phyloP scores from a whole-genome alignment of 1,140 invertebrate genomes.

The Spodoptera litura region DNA sequence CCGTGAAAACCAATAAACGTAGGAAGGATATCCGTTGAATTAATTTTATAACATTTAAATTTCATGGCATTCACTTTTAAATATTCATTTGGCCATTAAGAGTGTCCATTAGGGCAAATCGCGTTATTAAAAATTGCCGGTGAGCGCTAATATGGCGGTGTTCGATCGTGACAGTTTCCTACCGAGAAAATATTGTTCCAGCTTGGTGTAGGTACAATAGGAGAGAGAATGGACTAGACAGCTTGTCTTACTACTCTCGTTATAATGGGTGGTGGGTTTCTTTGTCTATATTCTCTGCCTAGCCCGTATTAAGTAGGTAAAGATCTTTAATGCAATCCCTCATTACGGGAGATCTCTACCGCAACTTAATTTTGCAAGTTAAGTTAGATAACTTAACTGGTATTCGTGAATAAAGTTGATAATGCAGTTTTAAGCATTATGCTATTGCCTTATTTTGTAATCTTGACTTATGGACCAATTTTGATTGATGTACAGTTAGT shows the following conservation, averaged over 20 bases:
- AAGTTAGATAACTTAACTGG: no score
- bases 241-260: no score
- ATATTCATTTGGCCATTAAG: constrained; percentile 62
- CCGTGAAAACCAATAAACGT: constrained; percentile 50
- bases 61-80: constrained; percentile 57
- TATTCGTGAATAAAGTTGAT: no score
- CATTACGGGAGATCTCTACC: no score
- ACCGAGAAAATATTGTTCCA: constrained; percentile 13
- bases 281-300: no score
- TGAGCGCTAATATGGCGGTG: constrained; percentile 21
- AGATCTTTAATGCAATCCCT: no score
- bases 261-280: no score
- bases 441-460: neutral
- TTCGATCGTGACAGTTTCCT: neutral
- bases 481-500: no score
- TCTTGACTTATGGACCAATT: neutral
- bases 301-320: no score
- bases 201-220: neutral
- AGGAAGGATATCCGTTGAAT: constrained; percentile 53
- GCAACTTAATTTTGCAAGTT: no score
- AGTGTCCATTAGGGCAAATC: constrained; percentile 60
- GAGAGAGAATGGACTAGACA: no score
- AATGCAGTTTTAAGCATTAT: no score
- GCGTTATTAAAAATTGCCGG: constrained; percentile 60
- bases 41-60: constrained; percentile 69